Base-by-base conservation (phyloP, 2,113 vertebrate genomes). In the Lontra canadensis region DNA sequence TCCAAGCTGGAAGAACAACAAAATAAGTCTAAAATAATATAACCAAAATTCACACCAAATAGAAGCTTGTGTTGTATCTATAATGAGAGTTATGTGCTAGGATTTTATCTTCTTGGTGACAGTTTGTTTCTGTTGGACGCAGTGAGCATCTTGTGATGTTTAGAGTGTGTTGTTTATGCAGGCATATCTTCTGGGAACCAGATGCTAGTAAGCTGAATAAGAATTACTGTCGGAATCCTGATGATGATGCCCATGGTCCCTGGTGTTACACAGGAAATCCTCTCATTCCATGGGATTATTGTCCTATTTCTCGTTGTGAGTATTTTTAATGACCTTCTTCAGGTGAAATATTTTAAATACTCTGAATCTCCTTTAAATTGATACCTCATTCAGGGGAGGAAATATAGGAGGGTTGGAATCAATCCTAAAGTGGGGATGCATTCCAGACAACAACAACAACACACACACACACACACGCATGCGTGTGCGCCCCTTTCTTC, bases 191-290 rank as follows among this genome's bases (percentile, higher is more conserved):
- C 98, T 99, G 98, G 98, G 99, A 99, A 97, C 99, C 99, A 97
- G 98, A 98, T 98, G 98, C 99, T 78, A 99, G 99, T 94, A 99
- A 99, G 95, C 98, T 99, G 97, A 99, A 99, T 97, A 99, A 98
- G 97, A 99, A 99, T 98, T 99, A 99, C 98, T 99, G 99, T 98
- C 99, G 99, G 96, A 99, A 99, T 98, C 99, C 99, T 55, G 99
- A 99, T 92, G 99, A 99, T 82, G 99, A 99, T 98, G 99, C 99
- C 95, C 99, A 99, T 8, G 99, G 99, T n/a, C 99, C 99, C 69
- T 99, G 99, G 99, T 99, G 99, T 98, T 99, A 99, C 98, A 99
- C 99, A 39, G 99, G 99, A 97, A 99, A 99, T 98, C 99, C 99
- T 92, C 98, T 99, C 0, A 93, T 99, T 97, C 99, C 99, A 76